Evolutionary conservation across 2,888 invertebrate genomes (phyloP).

Genomic region (Polydrusus tereticollis): DNA sequence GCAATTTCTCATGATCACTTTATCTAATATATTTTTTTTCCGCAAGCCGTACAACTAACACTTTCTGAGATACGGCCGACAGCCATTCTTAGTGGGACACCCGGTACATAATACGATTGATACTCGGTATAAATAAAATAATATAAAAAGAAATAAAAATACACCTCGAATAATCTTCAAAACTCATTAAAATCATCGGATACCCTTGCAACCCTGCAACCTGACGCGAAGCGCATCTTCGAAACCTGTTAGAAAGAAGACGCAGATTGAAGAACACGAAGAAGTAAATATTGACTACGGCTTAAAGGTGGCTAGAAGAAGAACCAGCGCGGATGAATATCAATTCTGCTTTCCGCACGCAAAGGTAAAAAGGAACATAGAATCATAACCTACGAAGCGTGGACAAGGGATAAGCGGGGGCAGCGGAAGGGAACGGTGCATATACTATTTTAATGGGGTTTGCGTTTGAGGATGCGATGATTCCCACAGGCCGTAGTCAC

Average conservation of each 20-base stretch:
- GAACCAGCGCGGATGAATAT: background rate
- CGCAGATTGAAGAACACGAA: background rate
- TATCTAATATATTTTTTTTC: too few species aligned
- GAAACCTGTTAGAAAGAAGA: conserved; percentile 26
- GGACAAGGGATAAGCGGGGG: conserved; percentile 24
- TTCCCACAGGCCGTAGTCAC: background rate
- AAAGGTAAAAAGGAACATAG: conserved; percentile 15
- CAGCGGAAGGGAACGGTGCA: conserved; percentile 1
- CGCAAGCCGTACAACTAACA: too few species aligned
- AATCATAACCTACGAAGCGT: conserved; percentile 25
- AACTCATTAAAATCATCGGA: background rate
- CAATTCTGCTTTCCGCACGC: conserved; percentile 14
- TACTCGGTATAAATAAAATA: too few species aligned
- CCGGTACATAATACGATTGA: too few species aligned
- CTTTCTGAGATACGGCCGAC: too few species aligned
- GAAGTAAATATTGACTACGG: background rate
- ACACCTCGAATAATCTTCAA: background rate
- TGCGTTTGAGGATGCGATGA: background rate
- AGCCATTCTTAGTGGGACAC: too few species aligned
- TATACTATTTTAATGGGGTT: conserved; percentile 32
- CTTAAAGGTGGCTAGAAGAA: background rate
- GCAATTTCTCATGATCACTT: too few species aligned
- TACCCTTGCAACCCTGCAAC: background rate
- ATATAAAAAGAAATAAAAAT: background rate
- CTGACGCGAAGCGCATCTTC: conserved; percentile 7